A percentile compares a stretch with the other conserved stretches of the same genome.
phyloP scores from a whole-genome alignment of 2,888 invertebrate genomes.

The Mystacides longicornis region DNA sequence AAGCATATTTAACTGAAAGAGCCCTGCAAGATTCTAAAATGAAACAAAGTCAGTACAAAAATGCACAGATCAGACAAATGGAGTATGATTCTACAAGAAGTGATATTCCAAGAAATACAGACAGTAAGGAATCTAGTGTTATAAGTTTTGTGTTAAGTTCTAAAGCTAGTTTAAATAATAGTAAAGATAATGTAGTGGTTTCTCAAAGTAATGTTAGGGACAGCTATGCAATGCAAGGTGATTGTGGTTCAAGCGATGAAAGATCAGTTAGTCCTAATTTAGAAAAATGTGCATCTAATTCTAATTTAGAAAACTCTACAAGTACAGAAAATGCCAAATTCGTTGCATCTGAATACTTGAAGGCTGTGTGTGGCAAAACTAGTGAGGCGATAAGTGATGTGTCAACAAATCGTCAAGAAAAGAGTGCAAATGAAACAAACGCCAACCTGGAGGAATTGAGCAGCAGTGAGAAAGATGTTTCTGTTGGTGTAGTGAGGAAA shows the following conservation, averaged over 20 bases:
- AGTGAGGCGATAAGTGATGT: slow-evolving; percentile 25
- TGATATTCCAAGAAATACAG: slow-evolving; percentile 8
- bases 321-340: slow-evolving; percentile 50
- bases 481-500: slow-evolving; percentile 48
- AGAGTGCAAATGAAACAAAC: slow-evolving; percentile 28
- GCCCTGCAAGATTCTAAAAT: slow-evolving; percentile 63
- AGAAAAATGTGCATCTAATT: slow-evolving; percentile 14
- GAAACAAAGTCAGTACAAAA: slow-evolving; percentile 56
- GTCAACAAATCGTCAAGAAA: slow-evolving; percentile 31
- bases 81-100: slow-evolving; percentile 10
- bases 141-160: background rate
- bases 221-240: slow-evolving; percentile 26
- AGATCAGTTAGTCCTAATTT: slow-evolving; percentile 21
- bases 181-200: slow-evolving; percentile 4
- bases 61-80: slow-evolving; percentile 23
- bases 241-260: slow-evolving; percentile 25
- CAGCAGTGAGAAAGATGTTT: slow-evolving; percentile 35
- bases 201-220: slow-evolving; percentile 1
- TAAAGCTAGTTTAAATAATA: slow-evolving; percentile 3
- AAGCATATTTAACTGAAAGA: slow-evolving; percentile 65
- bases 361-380: slow-evolving; percentile 49
- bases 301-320: slow-evolving; percentile 12
- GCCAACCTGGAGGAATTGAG: slow-evolving; percentile 35
- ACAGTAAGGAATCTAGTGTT: slow-evolving; percentile 1
- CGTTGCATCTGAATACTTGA: slow-evolving; percentile 59